These are phyloP conservation scores for Anastrepha ludens DNA, from an alignment of 1,140 invertebrate genomes.

Conservation along the genomic window DNA sequence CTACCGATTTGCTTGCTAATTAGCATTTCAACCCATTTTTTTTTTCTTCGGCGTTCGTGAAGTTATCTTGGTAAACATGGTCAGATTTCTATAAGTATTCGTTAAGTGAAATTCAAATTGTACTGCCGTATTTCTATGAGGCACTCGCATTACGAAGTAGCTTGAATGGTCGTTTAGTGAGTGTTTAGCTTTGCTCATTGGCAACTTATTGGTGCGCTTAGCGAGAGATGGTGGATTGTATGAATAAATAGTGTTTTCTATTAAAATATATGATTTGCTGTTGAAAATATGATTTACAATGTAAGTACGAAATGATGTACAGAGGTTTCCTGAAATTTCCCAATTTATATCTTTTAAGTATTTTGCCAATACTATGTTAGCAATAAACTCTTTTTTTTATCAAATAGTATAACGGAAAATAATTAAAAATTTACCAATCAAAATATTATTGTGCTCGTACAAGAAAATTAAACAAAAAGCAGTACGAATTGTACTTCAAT, in stretches of 20 bases:
- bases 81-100: not conserved
- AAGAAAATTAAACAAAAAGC: not conserved
- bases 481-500: no score
- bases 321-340: no score
- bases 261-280: not conserved
- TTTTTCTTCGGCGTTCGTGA: not conserved
- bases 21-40: not conserved
- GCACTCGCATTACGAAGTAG: not conserved
- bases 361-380: no score
- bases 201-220: not conserved
- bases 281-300: constrained; percentile 6
- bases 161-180: not conserved
- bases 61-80: not conserved
- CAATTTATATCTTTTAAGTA: no score
- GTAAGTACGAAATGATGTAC: not conserved
- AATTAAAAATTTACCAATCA: not conserved
- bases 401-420: no score
- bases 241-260: not conserved
- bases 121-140: not conserved
- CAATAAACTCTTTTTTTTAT: no score
- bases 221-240: not conserved
- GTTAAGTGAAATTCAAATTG: not conserved
- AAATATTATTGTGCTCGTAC: not conserved
- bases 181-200: not conserved
- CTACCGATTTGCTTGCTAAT: not conserved